Percentiles rank a stretch among this genome's conserved stretches.
Conservation (phyloP, 2,888 invertebrate species). For the Neoscelio sp. region DNA sequence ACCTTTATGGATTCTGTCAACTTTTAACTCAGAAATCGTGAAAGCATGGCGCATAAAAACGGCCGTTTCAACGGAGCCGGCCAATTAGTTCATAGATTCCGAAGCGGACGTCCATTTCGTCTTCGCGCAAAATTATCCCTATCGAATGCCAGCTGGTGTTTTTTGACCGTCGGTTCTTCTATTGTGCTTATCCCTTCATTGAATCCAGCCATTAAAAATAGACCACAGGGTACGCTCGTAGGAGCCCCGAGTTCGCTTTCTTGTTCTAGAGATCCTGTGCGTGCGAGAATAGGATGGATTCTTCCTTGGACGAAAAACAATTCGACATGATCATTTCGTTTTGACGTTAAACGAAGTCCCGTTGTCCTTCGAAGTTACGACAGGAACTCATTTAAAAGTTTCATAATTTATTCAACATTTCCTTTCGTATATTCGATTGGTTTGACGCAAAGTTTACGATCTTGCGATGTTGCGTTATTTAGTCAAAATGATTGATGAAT, state of each 20-base stretch:
- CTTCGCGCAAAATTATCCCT: slow-evolving; percentile 58
- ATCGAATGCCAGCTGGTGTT: slow-evolving; percentile 64
- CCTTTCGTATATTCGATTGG: too few relatives aligned
- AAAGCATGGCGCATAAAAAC: slow-evolving; percentile 19
- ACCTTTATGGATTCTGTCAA: slow-evolving; percentile 34
- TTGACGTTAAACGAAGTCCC: neutral
- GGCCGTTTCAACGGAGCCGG: slow-evolving; percentile 22
- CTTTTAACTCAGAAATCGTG: slow-evolving; percentile 9
- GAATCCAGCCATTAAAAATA: slow-evolving; percentile 62
- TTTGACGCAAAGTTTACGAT: neutral
- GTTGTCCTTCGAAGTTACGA: neutral
- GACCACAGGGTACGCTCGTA: slow-evolving; percentile 53
- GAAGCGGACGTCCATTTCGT: slow-evolving; percentile 26
- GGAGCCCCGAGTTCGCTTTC: slow-evolving; percentile 41
- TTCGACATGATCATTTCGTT: slow-evolving; percentile 26
- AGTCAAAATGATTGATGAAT: neutral
- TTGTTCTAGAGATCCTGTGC: slow-evolving; percentile 41
- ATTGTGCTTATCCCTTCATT: slow-evolving; percentile 56
- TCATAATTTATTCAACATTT: too few relatives aligned
- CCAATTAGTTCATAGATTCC: slow-evolving; percentile 53
- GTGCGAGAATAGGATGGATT: slow-evolving; percentile 39
- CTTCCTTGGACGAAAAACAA: slow-evolving; percentile 19
- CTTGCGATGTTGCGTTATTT: too few relatives aligned
- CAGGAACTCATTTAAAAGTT: too few relatives aligned
- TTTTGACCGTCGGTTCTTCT: slow-evolving; percentile 49